A percentile compares a stretch with the other conserved stretches of the same genome.
Conservation (phyloP, 2,797 vertebrate genomes). For the Megalops cyprinoides region DNA sequence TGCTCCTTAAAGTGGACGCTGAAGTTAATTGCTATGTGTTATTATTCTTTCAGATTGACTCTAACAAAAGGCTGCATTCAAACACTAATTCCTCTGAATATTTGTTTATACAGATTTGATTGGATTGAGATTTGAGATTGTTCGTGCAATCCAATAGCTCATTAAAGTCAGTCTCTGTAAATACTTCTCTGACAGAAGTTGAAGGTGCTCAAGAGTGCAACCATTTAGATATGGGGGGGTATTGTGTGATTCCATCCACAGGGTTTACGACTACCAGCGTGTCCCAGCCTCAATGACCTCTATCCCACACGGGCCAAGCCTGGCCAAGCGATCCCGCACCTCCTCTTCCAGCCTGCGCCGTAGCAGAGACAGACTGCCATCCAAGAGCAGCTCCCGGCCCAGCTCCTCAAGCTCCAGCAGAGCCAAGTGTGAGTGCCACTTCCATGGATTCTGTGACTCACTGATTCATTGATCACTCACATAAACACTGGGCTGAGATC, state of each 20-base stretch:
- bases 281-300: conserved; percentile 54
- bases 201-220: conserved; percentile 4
- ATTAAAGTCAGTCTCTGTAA: conserved; percentile 15
- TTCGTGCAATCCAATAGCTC: neutral
- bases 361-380: conserved; percentile 48
- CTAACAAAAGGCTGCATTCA: conserved; percentile 14
- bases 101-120: conserved; percentile 17
- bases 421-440: conserved; percentile 23
- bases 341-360: conserved; percentile 47
- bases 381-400: conserved; percentile 38
- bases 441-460: no score
- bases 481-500: neutral
- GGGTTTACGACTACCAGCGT: conserved; percentile 65
- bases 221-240: neutral
- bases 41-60: conserved; percentile 3
- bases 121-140: conserved; percentile 3
- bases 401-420: conserved; percentile 26
- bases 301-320: conserved; percentile 46
- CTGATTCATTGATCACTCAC: neutral
- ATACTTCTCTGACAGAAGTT: conserved; percentile 3
- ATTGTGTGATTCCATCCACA: conserved; percentile 40
- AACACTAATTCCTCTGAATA: neutral
- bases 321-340: conserved; percentile 54
- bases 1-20: neutral
- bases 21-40: conserved; percentile 5